These are phyloP conservation scores for Cranoglanis bouderius DNA, from an alignment of 2,113 vertebrate genomes.

Conservation along the genomic window DNA sequence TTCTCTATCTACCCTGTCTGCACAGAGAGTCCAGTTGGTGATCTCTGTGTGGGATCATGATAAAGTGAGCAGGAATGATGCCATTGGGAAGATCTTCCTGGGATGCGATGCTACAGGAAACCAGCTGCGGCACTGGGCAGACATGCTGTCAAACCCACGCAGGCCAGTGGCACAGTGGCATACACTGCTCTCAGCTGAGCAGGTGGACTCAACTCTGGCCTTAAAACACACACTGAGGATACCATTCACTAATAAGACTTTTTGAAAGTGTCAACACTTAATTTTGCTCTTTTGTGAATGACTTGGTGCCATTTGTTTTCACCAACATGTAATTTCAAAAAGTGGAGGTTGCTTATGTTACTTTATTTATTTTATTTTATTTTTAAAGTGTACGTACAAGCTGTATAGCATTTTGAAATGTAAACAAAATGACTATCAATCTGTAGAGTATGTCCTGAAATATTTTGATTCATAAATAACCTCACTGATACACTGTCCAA, in stretches of 20 bases:
- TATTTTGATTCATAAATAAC: not conserved
- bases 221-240: constrained; percentile 73
- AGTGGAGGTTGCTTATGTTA: not conserved
- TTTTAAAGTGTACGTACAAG: not conserved
- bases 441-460: not conserved
- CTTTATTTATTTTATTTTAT: too few species aligned
- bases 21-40: constrained; percentile 87
- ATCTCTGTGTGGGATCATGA: constrained; percentile 92
- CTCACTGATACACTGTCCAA: not conserved
- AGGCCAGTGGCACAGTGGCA: constrained; percentile 93
- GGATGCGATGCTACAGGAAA: constrained; percentile 83
- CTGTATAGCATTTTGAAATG: not conserved
- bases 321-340: not conserved
- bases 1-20: not conserved
- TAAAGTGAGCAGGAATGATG: constrained; percentile 83
- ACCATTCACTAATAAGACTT: constrained; percentile 64
- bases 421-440: not conserved
- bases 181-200: constrained; percentile 78
- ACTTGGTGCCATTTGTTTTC: not conserved
- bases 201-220: constrained; percentile 76
- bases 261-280: constrained; percentile 49
- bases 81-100: constrained; percentile 88
- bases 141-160: constrained; percentile 92
- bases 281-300: not conserved
- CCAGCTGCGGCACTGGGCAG: constrained; percentile 90